A percentile compares a stretch with the other conserved stretches of the same genome.
These are phyloP conservation scores for Synanthedon vespiformis DNA, from an alignment of 2,888 invertebrate species.

Conservation along the genomic window DNA sequence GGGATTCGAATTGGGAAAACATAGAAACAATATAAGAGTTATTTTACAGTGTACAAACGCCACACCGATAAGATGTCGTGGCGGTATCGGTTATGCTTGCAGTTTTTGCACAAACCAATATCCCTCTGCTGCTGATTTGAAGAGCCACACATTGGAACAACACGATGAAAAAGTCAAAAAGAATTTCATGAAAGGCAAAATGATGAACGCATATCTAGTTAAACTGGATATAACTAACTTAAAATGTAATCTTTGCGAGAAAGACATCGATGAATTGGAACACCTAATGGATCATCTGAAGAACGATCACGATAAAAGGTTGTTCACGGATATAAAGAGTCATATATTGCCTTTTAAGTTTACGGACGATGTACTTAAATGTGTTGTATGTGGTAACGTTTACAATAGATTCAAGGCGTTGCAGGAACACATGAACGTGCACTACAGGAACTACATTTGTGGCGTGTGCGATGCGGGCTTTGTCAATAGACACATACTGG, in stretches of 20 bases:
- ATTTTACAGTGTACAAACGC: slow-evolving; percentile 32
- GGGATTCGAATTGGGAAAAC: slow-evolving; percentile 23
- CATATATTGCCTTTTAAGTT: slow-evolving; percentile 37
- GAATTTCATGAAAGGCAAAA: slow-evolving; percentile 22
- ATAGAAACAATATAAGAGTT: slow-evolving; percentile 23
- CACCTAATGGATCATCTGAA: slow-evolving; percentile 25
- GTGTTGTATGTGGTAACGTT: slow-evolving; percentile 22
- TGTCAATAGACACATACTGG: slow-evolving; percentile 8
- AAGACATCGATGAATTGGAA: slow-evolving; percentile 16
- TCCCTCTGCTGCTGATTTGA: slow-evolving; percentile 22
- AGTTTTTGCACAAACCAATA: slow-evolving; percentile 25
- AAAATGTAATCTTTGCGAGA: slow-evolving; percentile 28
- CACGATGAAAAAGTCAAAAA: slow-evolving; percentile 18
- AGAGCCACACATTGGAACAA: slow-evolving; percentile 21
- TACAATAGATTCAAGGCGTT: slow-evolving; percentile 30
- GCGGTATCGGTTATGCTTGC: slow-evolving; percentile 30
- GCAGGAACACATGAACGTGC: slow-evolving; percentile 31
- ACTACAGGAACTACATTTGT: slow-evolving; percentile 35
- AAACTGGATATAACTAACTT: slow-evolving; percentile 40
- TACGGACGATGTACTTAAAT: slow-evolving; percentile 16
- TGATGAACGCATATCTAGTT: slow-evolving; percentile 21
- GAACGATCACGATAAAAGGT: slow-evolving; percentile 16
- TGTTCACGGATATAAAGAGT: slow-evolving; percentile 28
- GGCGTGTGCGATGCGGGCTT: slow-evolving; percentile 22
- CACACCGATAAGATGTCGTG: slow-evolving; percentile 28